phyloP scores from a whole-genome alignment of 2,888 invertebrate genomes.

The Perizoma affinitatum region DNA sequence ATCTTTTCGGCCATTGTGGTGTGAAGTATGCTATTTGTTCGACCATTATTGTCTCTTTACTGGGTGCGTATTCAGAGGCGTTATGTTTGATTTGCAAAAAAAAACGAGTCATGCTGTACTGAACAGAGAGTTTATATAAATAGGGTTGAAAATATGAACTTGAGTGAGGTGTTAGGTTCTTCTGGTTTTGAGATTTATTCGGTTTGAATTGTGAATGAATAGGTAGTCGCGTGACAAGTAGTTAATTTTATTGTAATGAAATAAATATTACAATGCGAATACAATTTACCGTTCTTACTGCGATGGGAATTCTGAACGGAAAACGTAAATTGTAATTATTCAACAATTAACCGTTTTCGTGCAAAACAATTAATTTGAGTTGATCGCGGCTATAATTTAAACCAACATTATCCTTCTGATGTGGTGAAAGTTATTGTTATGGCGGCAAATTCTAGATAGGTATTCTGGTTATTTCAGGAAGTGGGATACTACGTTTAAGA shows the following conservation, averaged over 20 bases:
- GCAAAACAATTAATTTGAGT: conserved; percentile 67
- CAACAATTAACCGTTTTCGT: conserved; percentile 56
- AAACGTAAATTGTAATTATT: conserved; percentile 51
- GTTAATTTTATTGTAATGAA: conserved; percentile 44
- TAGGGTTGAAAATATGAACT: background rate
- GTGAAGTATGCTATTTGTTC: conserved; percentile 76
- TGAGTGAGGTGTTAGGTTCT: background rate
- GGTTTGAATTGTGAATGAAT: conserved; percentile 74
- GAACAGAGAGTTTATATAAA: background rate
- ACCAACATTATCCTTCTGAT: conserved; percentile 31
- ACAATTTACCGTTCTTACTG: conserved; percentile 30
- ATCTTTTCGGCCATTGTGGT: conserved; percentile 75
- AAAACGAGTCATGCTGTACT: background rate
- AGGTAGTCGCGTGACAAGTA: conserved; percentile 75
- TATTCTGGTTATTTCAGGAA: conserved; percentile 23
- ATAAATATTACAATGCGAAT: conserved; percentile 44
- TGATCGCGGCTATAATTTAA: conserved; percentile 55
- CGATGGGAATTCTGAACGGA: conserved; percentile 32
- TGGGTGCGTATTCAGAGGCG: conserved; percentile 66
- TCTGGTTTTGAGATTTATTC: conserved; percentile 8
- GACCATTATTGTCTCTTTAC: conserved; percentile 73
- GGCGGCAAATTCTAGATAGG: conserved; percentile 25
- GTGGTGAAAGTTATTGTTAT: conserved; percentile 22
- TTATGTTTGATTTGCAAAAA: conserved; percentile 69
- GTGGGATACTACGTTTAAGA: background rate